Base-by-base conservation (phyloP, 2,113 vertebrate species). In the Lycocorax pyrrhopterus region DNA sequence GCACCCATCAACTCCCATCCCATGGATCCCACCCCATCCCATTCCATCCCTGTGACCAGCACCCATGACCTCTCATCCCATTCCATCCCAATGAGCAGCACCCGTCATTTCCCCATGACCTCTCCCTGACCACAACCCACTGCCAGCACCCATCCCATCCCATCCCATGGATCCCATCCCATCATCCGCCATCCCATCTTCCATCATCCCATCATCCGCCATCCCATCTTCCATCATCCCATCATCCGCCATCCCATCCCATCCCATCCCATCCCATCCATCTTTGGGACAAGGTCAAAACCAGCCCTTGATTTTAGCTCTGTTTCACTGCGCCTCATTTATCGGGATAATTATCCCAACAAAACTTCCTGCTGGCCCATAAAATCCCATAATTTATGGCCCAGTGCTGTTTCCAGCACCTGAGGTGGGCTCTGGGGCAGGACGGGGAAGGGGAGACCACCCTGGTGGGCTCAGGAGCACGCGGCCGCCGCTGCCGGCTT, bases 401-500 rank as follows among this genome's bases (percentile, higher is more conserved):
- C 3, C 0, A 8, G 43, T 29, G 63, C 49, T 35, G 2, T 32
- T 41, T 3, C 4, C 1, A 6, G 62, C 29, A 8, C 2, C 13
- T 0, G 3, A 64, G 76, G 18, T 4, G 76, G 47, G n/a, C 52
- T 1, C 3, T 3, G 55, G 55, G 59, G 26, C 2, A 2, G 86
- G 30, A 16, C 0, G 1, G 67, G 84, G 22, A 7, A 23, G 26
- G 0, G 4, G 32, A 83, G 63, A 47, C 49, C 85, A 33, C 93
- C 49, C 0, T 0, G 6, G 59, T 3, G 68, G 84, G 76, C 44
- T 9, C 4, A 20, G 83, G 78, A 77, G 39, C 30, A 1, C 0
- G 3, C 41, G 14, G 39, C 68, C 5, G 0, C 20, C 0, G 1
- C 85, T 8, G 49, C 11, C 0, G 25, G 8, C 4, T 0, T 64